Percentiles rank a stretch among this genome's conserved stretches.
These are phyloP conservation scores for Cordilura impudica DNA, from an alignment of 2,888 invertebrate species.

Conservation along the genomic window DNA sequence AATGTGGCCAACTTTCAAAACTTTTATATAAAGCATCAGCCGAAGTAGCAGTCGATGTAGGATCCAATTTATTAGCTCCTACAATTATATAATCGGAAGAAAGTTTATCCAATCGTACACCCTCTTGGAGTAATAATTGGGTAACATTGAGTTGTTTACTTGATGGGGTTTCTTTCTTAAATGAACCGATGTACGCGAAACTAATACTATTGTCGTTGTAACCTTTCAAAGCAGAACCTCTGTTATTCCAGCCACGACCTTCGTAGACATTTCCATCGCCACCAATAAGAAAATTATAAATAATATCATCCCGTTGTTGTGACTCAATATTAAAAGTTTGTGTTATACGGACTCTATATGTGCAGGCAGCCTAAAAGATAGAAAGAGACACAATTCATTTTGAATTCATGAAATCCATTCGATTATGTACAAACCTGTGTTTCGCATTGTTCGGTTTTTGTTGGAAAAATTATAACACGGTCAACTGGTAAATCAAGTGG, in stretches of 20 bases:
- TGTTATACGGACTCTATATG: slow-evolving; percentile 81
- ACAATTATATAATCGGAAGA: slow-evolving; percentile 82
- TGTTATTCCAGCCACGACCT: slow-evolving; percentile 86
- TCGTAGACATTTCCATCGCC: slow-evolving; percentile 87
- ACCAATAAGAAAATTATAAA: slow-evolving; percentile 88
- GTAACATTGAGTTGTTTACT: slow-evolving; percentile 81
- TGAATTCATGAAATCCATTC: neutral
- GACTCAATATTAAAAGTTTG: slow-evolving; percentile 86
- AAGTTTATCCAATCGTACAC: slow-evolving; percentile 82
- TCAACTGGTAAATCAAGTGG: slow-evolving; percentile 66
- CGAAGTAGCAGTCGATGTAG: slow-evolving; percentile 83
- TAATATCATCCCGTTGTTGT: slow-evolving; percentile 83
- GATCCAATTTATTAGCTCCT: slow-evolving; percentile 83
- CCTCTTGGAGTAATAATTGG: slow-evolving; percentile 81
- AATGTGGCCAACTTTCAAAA: slow-evolving; percentile 85
- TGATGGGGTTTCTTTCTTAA: slow-evolving; percentile 79
- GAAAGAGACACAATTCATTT: neutral
- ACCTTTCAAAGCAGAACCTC: slow-evolving; percentile 85
- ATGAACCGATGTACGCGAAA: slow-evolving; percentile 86
- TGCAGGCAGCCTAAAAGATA: slow-evolving; percentile 80
- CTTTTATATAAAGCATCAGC: slow-evolving; percentile 83
- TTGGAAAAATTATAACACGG: slow-evolving; percentile 69
- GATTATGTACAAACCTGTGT: slow-evolving; percentile 65
- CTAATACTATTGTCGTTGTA: slow-evolving; percentile 84
- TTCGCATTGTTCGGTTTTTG: slow-evolving; percentile 70